Evolutionary conservation across 2,888 invertebrate genomes (phyloP).

Genomic region (Reticulitermes lucifugus): DNA sequence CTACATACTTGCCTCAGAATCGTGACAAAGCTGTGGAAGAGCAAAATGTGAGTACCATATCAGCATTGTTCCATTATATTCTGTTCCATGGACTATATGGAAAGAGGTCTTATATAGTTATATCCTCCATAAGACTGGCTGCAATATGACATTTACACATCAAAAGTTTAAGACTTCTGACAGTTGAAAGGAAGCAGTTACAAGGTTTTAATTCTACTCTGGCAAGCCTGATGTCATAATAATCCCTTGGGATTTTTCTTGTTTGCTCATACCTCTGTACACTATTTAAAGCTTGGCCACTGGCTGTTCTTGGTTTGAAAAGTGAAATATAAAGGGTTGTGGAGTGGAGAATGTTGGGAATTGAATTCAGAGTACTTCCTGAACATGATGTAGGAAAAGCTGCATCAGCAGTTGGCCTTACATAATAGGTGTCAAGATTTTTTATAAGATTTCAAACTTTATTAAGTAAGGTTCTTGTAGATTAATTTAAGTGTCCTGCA

Average conservation of each 20-base stretch:
- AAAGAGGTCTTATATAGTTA: conserved; percentile 31
- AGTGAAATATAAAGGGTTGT: too few relatives aligned
- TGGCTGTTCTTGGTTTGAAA: too few relatives aligned
- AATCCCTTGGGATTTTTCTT: conserved; percentile 33
- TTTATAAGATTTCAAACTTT: too few relatives aligned
- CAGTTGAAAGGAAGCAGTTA: background rate
- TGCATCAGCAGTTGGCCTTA: too few relatives aligned
- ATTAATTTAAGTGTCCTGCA: too few relatives aligned
- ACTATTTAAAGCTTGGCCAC: background rate
- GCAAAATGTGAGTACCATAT: conserved; percentile 82
- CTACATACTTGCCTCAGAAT: conserved; percentile 85
- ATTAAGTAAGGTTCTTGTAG: too few relatives aligned
- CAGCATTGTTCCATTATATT: background rate
- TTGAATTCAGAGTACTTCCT: too few relatives aligned
- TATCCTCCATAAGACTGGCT: conserved; percentile 13
- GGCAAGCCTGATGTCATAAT: background rate
- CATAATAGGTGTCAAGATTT: too few relatives aligned
- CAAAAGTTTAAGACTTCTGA: background rate
- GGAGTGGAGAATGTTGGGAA: too few relatives aligned
- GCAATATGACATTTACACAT: conserved; percentile 7
- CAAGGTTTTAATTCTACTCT: too few relatives aligned
- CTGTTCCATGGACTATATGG: conserved; percentile 22
- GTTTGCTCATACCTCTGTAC: background rate
- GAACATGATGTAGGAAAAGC: too few relatives aligned
- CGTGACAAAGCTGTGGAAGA: conserved; percentile 83